These are phyloP conservation scores for Tanaodytes sp. DNA, from an alignment of 2,888 invertebrate species.

Conservation along the genomic window DNA sequence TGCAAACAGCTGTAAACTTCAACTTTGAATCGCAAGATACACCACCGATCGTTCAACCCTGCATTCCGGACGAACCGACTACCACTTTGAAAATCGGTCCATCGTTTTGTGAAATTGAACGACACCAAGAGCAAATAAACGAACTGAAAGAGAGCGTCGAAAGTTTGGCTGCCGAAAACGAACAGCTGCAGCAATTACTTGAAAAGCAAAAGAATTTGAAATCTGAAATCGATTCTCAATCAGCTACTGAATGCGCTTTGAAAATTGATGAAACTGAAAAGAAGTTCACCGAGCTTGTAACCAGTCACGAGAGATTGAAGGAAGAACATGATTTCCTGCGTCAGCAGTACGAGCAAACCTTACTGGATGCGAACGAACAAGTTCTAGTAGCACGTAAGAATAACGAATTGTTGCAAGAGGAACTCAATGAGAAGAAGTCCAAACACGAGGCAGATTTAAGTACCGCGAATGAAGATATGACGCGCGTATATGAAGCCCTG, in stretches of 20 bases:
- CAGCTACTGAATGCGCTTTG: conserved; percentile 45
- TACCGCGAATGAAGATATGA: conserved; percentile 44
- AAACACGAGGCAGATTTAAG: conserved; percentile 56
- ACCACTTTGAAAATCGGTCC: neutral
- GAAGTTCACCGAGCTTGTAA: conserved; percentile 56
- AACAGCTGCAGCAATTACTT: conserved; percentile 76
- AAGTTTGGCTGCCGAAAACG: conserved; percentile 78
- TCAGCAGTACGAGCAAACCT: conserved; percentile 61
- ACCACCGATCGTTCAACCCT: conserved; percentile 22
- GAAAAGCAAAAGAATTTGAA: conserved; percentile 74
- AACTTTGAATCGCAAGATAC: conserved; percentile 15
- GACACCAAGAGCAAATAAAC: conserved; percentile 70
- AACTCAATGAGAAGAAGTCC: conserved; percentile 56
- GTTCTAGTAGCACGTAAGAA: conserved; percentile 58
- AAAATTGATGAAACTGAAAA: conserved; percentile 58
- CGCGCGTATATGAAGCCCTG: conserved; percentile 45
- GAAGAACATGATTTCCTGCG: conserved; percentile 60
- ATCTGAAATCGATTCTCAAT: conserved; percentile 57
- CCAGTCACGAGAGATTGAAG: conserved; percentile 56
- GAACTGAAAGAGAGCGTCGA: conserved; percentile 76
- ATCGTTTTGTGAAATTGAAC: conserved; percentile 42
- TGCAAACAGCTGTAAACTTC: conserved; percentile 43
- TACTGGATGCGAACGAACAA: conserved; percentile 64
- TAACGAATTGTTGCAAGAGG: conserved; percentile 59
- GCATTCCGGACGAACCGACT: conserved; percentile 2